phyloP scores from a whole-genome alignment of 2,113 vertebrate genomes.

The Atractosteus spatula region DNA sequence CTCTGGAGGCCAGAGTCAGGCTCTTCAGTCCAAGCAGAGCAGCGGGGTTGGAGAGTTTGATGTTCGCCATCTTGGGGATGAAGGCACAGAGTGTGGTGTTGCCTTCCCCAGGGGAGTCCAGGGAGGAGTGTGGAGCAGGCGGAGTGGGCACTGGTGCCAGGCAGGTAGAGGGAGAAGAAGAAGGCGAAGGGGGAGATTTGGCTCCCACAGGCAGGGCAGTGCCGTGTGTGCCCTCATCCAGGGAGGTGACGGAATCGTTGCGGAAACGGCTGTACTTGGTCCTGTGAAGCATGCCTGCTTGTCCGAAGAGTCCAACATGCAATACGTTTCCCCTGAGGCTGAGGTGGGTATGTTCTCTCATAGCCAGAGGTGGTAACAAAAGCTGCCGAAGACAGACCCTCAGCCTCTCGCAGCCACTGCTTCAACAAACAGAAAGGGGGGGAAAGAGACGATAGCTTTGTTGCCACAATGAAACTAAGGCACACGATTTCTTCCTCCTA shows the following conservation, averaged over 20 bases:
- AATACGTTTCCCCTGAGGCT: conserved; percentile 62
- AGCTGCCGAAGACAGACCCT: conserved; percentile 33
- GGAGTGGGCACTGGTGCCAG: conserved; percentile 48
- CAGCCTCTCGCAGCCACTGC: conserved; percentile 36
- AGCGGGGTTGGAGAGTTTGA: conserved; percentile 73
- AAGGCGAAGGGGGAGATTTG: conserved; percentile 34
- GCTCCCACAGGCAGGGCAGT: conserved; percentile 29
- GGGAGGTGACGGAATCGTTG: conserved; percentile 78
- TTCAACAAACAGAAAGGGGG: conserved; percentile 28
- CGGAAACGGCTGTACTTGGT: conserved; percentile 90
- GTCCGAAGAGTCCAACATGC: conserved; percentile 65
- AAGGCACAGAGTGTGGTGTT: conserved; percentile 74
- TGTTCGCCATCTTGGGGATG: conserved; percentile 77
- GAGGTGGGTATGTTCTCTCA: conserved; percentile 72
- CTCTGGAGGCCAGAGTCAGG: conserved; percentile 65
- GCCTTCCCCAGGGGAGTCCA: conserved; percentile 54
- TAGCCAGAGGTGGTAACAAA: conserved; percentile 60
- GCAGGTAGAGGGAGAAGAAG: conserved; percentile 56
- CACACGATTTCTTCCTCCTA: no score
- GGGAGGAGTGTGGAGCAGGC: conserved; percentile 53
- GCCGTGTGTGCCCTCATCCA: conserved; percentile 71
- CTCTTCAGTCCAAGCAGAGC: conserved; percentile 64
- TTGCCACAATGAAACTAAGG: background rate
- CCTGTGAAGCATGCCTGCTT: conserved; percentile 86
- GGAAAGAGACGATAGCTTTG: conserved; percentile 27